Base-by-base conservation (phyloP, 2,888 invertebrate species). In the Aproaerema taeniolella region DNA sequence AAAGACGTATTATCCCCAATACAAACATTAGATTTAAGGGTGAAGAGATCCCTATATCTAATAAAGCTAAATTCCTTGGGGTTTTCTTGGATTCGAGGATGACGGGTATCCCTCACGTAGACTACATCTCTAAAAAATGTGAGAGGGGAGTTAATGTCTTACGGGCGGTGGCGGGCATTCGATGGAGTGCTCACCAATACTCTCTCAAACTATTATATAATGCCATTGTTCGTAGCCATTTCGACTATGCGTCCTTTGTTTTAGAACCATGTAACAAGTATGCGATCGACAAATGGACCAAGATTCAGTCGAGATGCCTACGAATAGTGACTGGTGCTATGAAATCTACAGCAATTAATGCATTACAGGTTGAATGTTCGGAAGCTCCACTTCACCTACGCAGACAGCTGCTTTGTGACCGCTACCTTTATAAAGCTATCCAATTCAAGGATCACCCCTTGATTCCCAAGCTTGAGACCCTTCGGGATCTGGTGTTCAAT, bases 301-400 rank as follows among this genome's bases (percentile, higher is more conserved):
- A 15, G 25, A 35, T 49, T 49, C 52, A 32, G 14, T 26, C 38
- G 15, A 13, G 14, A 31, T 38, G 43, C 15, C 35, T 53, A 0
- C 39, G 54, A 1, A 50, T 55, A 1, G 45, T 55, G 1, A 1
- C 35, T 3, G 54, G 58, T 0, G 47, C 50, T 2, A 53, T 56
- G 53, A 53, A 47, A 28, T 57, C 55, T 1, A 46, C 52, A 1
- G 52, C 60, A 2, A 50, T 45, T 8, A 40, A 40, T 28, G 42
- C 31, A 1, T 13, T 45, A 0, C 45, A 45, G 14, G 36, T 45
- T 9, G 45, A 45, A 32, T 40, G 45, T 13, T 3, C 12, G 1
- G 45, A 45, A 2, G 31, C 45, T 10, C 45, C 45, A 5, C 20
- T 45, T 3, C 11, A 24, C 4, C 26, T 40, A 1, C 25, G 39